Evolutionary conservation across 2,113 vertebrate genomes (phyloP).

Genomic region (Podarcis raffonei): DNA sequence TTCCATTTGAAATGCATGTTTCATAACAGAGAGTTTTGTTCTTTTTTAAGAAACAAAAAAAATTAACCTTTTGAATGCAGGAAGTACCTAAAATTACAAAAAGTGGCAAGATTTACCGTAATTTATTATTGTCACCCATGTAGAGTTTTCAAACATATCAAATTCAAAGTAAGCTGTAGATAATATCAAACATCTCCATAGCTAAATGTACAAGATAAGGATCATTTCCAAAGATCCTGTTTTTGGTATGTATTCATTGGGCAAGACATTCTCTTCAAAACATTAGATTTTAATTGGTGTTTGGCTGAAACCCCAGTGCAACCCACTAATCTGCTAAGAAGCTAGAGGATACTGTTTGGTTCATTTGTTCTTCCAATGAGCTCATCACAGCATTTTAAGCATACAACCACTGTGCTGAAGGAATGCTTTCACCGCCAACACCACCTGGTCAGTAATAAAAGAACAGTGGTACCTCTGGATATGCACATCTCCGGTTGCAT

Average conservation of each 20-base stretch:
- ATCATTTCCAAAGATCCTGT: neutral
- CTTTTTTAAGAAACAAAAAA: neutral
- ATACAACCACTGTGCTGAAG: neutral
- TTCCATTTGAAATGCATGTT: neutral
- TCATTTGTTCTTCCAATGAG: neutral
- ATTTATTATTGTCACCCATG: neutral
- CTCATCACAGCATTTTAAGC: neutral
- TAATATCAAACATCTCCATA: neutral
- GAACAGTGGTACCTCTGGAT: too few relatives aligned
- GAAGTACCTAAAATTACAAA: neutral
- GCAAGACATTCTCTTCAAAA: too few relatives aligned
- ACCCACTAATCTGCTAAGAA: neutral
- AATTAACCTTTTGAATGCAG: neutral
- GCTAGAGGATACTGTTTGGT: too few relatives aligned
- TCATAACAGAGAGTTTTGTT: neutral
- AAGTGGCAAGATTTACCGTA: neutral
- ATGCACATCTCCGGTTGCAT: too few relatives aligned
- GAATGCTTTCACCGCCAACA: neutral
- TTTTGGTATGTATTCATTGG: neutral
- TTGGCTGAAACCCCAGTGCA: neutral
- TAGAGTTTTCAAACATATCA: neutral
- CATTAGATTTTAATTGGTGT: neutral
- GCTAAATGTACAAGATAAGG: neutral
- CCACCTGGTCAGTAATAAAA: too few relatives aligned
- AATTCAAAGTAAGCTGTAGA: neutral